Evolutionary conservation across 2,888 invertebrate species (phyloP).

Genomic region (Drosophila koepferae): DNA sequence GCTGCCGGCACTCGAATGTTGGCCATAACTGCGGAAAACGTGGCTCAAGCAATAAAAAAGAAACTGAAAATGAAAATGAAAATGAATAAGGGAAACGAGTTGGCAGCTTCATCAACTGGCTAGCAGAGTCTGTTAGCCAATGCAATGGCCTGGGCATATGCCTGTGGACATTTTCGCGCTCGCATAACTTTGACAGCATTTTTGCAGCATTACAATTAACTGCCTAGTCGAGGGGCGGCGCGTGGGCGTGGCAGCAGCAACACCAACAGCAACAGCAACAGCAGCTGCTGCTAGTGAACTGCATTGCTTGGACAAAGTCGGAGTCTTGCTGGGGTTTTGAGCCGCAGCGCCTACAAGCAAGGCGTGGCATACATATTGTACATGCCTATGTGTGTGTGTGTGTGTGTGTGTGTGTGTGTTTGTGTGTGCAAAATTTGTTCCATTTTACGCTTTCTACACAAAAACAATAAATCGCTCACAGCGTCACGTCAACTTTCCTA

Average conservation of each 20-base stretch:
- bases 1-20: constrained; percentile 47
- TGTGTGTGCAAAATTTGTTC: constrained; percentile 69
- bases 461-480: constrained; percentile 80
- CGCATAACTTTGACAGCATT: constrained; percentile 79
- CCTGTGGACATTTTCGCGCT: constrained; percentile 77
- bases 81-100: not conserved
- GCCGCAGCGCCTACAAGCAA: constrained; percentile 53
- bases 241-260: not conserved
- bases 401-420: constrained; percentile 23
- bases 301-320: constrained; percentile 7
- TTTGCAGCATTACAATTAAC: constrained; percentile 79
- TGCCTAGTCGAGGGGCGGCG: constrained; percentile 46
- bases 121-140: constrained; percentile 8
- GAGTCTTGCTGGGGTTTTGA: constrained; percentile 25
- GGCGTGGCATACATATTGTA: constrained; percentile 40
- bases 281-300: constrained; percentile 5
- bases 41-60: not conserved
- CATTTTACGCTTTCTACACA: constrained; percentile 80
- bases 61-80: too few relatives aligned
- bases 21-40: constrained; percentile 23
- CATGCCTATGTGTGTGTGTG: not conserved
- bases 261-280: constrained; percentile 1
- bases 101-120: constrained; percentile 45
- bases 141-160: constrained; percentile 19
- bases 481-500: constrained; percentile 79